Conservation (phyloP, 1,140 invertebrate species). For the Cydia splendana region DNA sequence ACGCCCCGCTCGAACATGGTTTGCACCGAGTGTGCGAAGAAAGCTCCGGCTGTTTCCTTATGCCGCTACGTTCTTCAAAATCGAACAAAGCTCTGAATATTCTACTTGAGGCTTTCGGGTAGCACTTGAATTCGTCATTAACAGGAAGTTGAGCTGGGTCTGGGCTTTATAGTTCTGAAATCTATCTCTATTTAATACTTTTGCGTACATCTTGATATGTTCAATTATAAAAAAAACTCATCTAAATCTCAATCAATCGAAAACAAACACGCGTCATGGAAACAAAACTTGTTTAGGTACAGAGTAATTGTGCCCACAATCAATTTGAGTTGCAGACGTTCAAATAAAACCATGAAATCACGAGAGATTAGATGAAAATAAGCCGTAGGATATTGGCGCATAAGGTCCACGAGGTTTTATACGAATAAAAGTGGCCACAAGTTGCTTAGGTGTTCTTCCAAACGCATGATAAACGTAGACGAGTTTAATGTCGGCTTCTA, state of each 20-base stretch:
- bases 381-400: not conserved
- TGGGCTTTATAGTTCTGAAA: no score
- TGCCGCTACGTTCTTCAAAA: no score
- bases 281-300: not conserved
- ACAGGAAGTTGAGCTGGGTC: no score
- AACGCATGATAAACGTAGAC: not conserved
- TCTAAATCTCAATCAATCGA: not conserved
- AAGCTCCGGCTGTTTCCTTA: no score
- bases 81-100: no score
- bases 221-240: not conserved
- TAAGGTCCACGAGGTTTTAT: not conserved
- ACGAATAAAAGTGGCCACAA: not conserved
- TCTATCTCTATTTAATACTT: no score
- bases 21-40: no score
- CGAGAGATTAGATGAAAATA: not conserved
- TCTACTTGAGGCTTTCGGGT: no score
- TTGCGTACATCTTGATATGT: not conserved
- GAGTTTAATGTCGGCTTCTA: no score
- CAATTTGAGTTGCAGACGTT: not conserved
- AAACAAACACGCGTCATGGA: not conserved
- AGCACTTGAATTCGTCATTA: no score
- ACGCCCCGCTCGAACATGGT: no score
- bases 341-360: not conserved
- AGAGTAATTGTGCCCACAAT: not conserved
- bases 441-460: not conserved